Evolutionary conservation across 2,113 vertebrate species (phyloP).

Genomic region (Rhea americana): DNA sequence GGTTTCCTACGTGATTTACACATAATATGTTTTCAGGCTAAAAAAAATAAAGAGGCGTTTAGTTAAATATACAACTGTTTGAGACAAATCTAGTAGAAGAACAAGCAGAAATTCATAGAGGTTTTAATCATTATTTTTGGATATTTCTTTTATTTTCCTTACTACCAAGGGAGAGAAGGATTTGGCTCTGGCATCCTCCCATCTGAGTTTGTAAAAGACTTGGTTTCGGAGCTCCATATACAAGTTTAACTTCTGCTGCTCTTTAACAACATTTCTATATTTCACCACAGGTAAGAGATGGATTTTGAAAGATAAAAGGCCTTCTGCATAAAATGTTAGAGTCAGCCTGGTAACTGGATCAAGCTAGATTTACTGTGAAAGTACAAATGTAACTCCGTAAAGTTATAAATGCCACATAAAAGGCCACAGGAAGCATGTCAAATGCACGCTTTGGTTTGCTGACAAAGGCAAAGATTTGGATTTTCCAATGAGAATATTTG

Average conservation of each 20-base stretch:
- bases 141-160: not conserved
- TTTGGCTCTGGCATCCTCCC: not conserved
- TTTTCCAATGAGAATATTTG: not conserved
- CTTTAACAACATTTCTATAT: not conserved
- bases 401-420: not conserved
- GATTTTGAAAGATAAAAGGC: not conserved
- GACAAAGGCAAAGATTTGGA: accelerated
- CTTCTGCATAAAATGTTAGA: not conserved
- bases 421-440: not conserved
- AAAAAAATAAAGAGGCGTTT: not conserved
- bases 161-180: not conserved
- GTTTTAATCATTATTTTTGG: not conserved
- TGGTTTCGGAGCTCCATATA: not conserved
- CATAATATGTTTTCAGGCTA: conserved; percentile 96
- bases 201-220: not conserved
- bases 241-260: not conserved
- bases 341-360: not conserved
- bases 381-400: not conserved
- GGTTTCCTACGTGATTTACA: conserved; percentile 86
- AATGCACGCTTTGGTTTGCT: not conserved
- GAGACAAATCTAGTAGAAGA: not conserved
- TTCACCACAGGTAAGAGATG: not conserved
- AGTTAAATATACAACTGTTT: not conserved
- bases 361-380: not conserved
- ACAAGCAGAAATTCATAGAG: not conserved